These are phyloP conservation scores for Meriones psammophilus DNA, from an alignment of 2,797 vertebrate species.

Conservation along the genomic window DNA sequence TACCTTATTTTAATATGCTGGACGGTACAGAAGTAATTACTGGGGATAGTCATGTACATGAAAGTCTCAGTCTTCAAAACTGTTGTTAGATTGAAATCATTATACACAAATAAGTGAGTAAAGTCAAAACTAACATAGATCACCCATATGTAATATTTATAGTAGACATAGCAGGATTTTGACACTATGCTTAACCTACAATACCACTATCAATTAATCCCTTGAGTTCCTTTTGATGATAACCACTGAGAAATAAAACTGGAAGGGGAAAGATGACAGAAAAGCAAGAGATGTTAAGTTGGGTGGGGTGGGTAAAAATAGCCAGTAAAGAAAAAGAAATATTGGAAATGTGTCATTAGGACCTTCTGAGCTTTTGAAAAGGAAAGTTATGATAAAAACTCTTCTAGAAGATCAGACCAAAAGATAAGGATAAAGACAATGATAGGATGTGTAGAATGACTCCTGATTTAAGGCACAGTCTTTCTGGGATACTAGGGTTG, in stretches of 20 bases:
- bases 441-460: not conserved
- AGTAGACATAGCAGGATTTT: not conserved
- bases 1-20: slow-evolving; percentile 38
- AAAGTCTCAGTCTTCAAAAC: slow-evolving; percentile 11
- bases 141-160: not conserved
- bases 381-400: slow-evolving; percentile 35
- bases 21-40: slow-evolving; percentile 11
- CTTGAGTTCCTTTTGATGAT: not conserved
- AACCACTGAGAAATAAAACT: slow-evolving; percentile 32
- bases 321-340: slow-evolving; percentile 38
- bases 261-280: not conserved
- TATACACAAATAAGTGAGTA: not conserved
- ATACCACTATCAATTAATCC: not conserved
- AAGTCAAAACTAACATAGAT: not conserved
- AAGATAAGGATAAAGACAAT: not conserved
- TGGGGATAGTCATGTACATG: not conserved
- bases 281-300: slow-evolving; percentile 1
- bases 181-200: not conserved
- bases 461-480: slow-evolving; percentile 59
- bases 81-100: not conserved
- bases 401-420: not conserved
- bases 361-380: slow-evolving; percentile 34
- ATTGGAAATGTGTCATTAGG: slow-evolving; percentile 34
- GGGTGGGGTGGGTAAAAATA: too few relatives aligned
- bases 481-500: slow-evolving; percentile 72